A percentile compares a stretch with the other conserved stretches of the same genome.
Evolutionary conservation across 2,888 invertebrate species (phyloP).

Genomic region (Lysandra bellargus): DNA sequence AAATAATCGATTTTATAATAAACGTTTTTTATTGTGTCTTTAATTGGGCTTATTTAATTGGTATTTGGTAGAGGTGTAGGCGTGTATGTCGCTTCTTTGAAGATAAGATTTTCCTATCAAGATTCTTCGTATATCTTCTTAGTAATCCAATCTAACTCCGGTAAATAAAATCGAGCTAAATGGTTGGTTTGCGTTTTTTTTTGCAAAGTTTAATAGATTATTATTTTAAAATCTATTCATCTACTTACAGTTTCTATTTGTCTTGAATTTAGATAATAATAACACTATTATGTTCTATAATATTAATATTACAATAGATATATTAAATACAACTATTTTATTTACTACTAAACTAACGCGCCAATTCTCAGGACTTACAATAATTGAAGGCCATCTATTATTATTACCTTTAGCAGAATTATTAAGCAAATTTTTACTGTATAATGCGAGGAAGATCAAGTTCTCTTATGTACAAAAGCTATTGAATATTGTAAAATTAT

Average conservation of each 20-base stretch:
- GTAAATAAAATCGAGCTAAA: background rate
- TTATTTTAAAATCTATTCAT: background rate
- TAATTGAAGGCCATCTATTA: constrained; percentile 3
- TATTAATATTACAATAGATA: background rate
- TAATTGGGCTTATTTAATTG: too few species aligned
- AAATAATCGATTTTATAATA: too few species aligned
- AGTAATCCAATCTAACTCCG: too few species aligned
- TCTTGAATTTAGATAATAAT: background rate
- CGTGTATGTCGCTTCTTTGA: background rate
- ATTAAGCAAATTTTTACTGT: constrained; percentile 7
- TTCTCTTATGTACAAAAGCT: constrained; percentile 6
- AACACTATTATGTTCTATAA: background rate
- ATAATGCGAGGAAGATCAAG: constrained; percentile 9
- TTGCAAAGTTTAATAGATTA: too few species aligned
- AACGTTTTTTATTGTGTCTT: too few species aligned
- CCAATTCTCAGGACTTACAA: constrained; percentile 5
- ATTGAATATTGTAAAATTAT: constrained; percentile 5
- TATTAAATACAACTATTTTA: background rate
- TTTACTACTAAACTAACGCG: constrained; percentile 15
- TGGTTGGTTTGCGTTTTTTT: background rate
- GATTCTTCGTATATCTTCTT: background rate
- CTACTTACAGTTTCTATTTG: background rate
- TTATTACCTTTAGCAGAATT: background rate
- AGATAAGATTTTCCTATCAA: background rate
- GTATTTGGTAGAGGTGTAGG: too few species aligned